Conservation (phyloP, 2,113 vertebrate genomes). For the Apeltes quadracus region DNA sequence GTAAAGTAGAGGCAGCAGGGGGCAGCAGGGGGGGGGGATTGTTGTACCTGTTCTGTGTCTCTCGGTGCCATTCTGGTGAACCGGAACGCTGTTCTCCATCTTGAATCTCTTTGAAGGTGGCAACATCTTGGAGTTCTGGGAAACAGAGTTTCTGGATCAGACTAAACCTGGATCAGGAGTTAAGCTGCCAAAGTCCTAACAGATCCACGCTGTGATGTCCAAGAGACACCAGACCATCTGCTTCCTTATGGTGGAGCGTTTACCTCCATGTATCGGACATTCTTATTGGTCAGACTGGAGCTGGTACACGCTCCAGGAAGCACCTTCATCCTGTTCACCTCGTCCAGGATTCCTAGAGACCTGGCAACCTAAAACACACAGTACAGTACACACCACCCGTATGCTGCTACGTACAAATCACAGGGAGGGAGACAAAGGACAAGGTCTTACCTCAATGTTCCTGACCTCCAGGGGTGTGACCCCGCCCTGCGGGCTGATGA, state of each 20-base stretch:
- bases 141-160: background rate
- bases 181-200: background rate
- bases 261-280: constrained; percentile 79
- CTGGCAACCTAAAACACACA: constrained; percentile 71
- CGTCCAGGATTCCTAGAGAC: constrained; percentile 80
- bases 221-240: background rate
- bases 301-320: constrained; percentile 62
- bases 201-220: background rate
- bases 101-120: constrained; percentile 85
- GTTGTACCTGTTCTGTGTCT: constrained; percentile 40
- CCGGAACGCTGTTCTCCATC: constrained; percentile 75
- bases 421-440: background rate
- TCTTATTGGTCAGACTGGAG: constrained; percentile 69
- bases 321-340: constrained; percentile 76
- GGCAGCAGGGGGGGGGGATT: fast-evolving
- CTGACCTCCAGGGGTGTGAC: constrained; percentile 85
- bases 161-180: background rate
- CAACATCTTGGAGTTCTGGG: constrained; percentile 81
- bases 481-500: constrained; percentile 72
- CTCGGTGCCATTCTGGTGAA: constrained; percentile 73
- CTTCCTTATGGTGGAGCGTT: background rate
- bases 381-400: background rate
- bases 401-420: background rate
- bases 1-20: background rate
- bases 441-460: constrained; percentile 82